Percentiles rank a stretch among this genome's conserved stretches.
phyloP scores from a whole-genome alignment of 2,888 invertebrate genomes.

The Pristionchus maxplancki region DNA sequence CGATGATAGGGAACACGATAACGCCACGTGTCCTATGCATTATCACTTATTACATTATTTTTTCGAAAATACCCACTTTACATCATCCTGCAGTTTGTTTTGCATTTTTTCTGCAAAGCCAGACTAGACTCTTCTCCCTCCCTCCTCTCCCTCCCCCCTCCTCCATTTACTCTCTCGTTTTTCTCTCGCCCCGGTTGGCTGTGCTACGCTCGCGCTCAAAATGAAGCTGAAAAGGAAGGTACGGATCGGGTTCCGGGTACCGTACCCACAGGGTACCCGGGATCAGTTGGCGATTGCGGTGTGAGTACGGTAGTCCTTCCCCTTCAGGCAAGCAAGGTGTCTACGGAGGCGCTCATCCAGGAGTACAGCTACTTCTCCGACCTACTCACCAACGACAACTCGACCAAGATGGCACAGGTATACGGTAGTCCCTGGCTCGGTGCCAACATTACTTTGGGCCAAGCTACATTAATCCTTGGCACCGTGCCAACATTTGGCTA shows the following conservation, averaged over 20 bases:
- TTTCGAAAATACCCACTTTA: not conserved
- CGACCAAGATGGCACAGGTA: conserved; percentile 48
- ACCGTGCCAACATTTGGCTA: not conserved
- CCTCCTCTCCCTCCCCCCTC: not conserved
- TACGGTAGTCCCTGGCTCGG: not conserved
- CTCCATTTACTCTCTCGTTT: not conserved
- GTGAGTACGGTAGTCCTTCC: not conserved
- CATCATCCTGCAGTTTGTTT: not conserved
- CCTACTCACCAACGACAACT: conserved; percentile 6
- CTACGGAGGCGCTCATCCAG: not conserved
- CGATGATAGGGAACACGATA: too few relatives aligned
- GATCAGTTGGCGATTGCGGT: not conserved
- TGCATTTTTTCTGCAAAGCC: not conserved
- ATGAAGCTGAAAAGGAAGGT: conserved; percentile 32
- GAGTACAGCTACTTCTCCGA: conserved; percentile 3
- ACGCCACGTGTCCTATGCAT: too few relatives aligned
- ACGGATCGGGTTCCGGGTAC: not conserved
- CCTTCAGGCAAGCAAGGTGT: not conserved
- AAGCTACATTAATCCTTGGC: not conserved
- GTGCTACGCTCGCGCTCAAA: not conserved
- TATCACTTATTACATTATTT: too few relatives aligned
- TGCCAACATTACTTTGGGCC: not conserved
- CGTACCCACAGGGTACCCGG: not conserved
- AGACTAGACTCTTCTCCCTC: not conserved
- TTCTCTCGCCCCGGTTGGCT: conserved; percentile 10